Evolutionary conservation across 2,888 invertebrate species (phyloP).

Genomic region (Mayetiola destructor): DNA sequence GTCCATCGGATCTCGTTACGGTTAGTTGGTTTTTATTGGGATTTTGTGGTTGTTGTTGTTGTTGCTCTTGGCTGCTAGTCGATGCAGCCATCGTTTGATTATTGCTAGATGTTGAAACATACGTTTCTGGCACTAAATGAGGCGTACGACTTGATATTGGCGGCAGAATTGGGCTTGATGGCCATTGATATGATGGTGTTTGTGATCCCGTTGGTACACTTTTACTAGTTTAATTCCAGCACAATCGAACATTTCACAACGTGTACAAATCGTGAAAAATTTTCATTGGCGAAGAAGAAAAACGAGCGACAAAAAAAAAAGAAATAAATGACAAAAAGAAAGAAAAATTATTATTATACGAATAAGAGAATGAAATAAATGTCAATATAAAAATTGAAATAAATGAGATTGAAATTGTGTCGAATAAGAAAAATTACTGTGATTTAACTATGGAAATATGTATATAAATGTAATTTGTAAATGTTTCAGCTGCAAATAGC

Average conservation of each 20-base stretch:
- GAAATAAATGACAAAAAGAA: neutral
- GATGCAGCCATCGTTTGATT: conserved; percentile 15
- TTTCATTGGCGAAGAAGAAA: neutral
- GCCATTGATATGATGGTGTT: conserved; percentile 60
- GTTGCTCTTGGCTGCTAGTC: conserved; percentile 14
- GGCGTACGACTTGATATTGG: conserved; percentile 53
- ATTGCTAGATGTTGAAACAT: conserved; percentile 23
- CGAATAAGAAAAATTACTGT: too few species aligned
- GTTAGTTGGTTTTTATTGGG: too few species aligned
- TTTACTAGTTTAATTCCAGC: conserved; percentile 29
- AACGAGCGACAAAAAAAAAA: neutral
- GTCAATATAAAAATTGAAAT: too few species aligned
- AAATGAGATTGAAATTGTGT: too few species aligned
- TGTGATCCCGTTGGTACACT: conserved; percentile 42
- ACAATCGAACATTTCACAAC: neutral
- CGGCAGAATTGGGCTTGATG: conserved; percentile 61
- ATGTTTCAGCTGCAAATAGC: too few species aligned
- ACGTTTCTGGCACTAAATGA: conserved; percentile 57
- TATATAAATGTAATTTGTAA: too few species aligned
- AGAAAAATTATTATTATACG: neutral
- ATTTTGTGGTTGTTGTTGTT: neutral
- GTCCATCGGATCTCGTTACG: too few species aligned
- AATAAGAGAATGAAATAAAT: neutral
- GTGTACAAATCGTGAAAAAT: neutral
- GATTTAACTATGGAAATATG: too few species aligned